Conservation (phyloP, 1,140 invertebrate genomes). For the Papilio glaucus region DNA sequence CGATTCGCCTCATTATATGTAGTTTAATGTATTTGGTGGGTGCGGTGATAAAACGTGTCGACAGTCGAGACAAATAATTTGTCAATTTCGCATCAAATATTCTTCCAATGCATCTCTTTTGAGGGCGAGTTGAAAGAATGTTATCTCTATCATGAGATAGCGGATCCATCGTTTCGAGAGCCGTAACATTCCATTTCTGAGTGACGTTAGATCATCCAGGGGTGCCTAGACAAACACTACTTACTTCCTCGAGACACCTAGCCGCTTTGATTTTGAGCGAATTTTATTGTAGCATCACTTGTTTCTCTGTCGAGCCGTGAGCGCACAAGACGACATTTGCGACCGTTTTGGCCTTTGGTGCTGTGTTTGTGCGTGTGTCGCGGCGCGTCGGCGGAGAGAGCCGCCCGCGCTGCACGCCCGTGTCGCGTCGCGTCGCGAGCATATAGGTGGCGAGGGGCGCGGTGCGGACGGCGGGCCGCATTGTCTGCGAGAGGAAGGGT, state of each 20-base stretch:
- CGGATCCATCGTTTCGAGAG: not conserved
- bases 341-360: too few relatives aligned
- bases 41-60: not conserved
- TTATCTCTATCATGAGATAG: not conserved
- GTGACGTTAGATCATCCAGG: not conserved
- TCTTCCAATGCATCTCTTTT: too few relatives aligned
- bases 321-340: not conserved
- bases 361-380: not conserved
- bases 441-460: not conserved
- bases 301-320: too few relatives aligned
- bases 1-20: too few relatives aligned
- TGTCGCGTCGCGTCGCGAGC: too few relatives aligned
- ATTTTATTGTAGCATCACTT: too few relatives aligned
- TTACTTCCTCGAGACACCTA: not conserved
- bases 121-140: not conserved
- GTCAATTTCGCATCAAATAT: too few relatives aligned
- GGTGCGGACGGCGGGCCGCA: slow-evolving; percentile 50
- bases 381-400: too few relatives aligned
- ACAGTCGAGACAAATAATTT: too few relatives aligned
- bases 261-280: not conserved
- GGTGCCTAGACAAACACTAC: not conserved
- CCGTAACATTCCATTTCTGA: slow-evolving; percentile 7
- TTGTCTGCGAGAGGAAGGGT: slow-evolving; percentile 59
- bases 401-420: too few relatives aligned
- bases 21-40: not conserved